A percentile compares a stretch with the other conserved stretches of the same genome.
Conservation (phyloP, 2,888 invertebrate species). For the Automeris io region DNA sequence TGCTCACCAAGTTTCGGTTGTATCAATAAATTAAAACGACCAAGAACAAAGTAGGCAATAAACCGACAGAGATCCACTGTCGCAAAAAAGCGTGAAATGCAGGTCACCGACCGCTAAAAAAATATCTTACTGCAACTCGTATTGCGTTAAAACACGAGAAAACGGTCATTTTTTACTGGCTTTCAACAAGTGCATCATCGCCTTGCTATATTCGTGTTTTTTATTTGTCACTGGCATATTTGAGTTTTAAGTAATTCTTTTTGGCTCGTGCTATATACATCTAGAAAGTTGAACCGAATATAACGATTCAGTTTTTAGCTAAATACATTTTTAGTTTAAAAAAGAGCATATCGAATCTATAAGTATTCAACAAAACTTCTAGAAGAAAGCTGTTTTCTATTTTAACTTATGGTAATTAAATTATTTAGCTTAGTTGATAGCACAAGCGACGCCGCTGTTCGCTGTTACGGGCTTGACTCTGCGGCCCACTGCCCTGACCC, state of each 20-base stretch:
- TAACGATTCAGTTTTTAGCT: too few species aligned
- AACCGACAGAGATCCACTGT: conserved; percentile 31
- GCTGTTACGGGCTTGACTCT: conserved; percentile 33
- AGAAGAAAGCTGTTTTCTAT: neutral
- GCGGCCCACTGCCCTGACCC: conserved; percentile 70
- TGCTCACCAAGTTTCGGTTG: conserved; percentile 37
- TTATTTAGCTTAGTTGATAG: neutral
- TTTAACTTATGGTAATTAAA: too few species aligned
- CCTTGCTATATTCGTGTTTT: too few species aligned
- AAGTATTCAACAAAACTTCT: too few species aligned
- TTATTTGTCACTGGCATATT: too few species aligned
- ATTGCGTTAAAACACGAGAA: conserved; percentile 39
- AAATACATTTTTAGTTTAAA: too few species aligned
- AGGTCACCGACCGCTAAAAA: conserved; percentile 52
- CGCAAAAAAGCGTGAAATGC: conserved; percentile 37
- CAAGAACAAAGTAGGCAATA: conserved; percentile 32
- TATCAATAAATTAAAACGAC: conserved; percentile 28
- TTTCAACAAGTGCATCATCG: neutral
- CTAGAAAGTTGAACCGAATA: too few species aligned
- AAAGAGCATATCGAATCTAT: too few species aligned
- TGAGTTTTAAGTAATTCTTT: too few species aligned
- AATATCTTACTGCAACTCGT: conserved; percentile 28
- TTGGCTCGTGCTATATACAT: too few species aligned
- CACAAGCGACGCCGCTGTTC: conserved; percentile 5
- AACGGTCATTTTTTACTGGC: conserved; percentile 24